Evolutionary conservation across 1,140 invertebrate genomes (phyloP), one percentile per base, ranked within the genome.

Genomic region (Macrobrachium nipponense): DNA sequence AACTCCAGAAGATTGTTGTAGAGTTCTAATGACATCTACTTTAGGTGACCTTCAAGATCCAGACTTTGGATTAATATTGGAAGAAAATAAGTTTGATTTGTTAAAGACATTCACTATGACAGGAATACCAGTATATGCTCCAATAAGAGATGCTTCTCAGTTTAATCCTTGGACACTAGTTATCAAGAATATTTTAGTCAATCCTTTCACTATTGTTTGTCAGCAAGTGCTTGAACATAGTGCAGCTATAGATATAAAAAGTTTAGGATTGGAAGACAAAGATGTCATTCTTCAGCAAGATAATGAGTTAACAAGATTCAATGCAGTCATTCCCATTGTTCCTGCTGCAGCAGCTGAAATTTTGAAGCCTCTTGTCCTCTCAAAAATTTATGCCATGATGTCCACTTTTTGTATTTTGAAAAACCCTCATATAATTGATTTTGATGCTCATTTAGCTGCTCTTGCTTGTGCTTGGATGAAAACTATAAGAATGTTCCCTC

Each of bases 361-460:
- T 27, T 61, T 88, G 60, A 79, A 84, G 27, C 85, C 77, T 43
- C 72, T 88, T 6, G 82, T 88, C 17, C 72, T 68, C 8, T 80
- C 84, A 18, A 88, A 87, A 68, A 59, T 87, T 2, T 88, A 87
- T 87, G 70, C 84, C 58, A 80, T 88, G 62, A 36, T 83, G 20
- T 59, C 88, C n/a, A 88, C 88, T 44, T 88, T 88, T 78, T 87
- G 88, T 66, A 80, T 88, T 17, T 73, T 88, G 59, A 88, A 88
- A 77, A 87, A 88, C 51, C 85, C 88, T n/a, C 88, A 87, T 23
- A 87, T 88, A 17, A 80, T 88, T 80, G 88, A 88, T 66, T 68
- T 85, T 51, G 61, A 82, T 76, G 85, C 85, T 27, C 88, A 88
- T 59, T 73, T 88, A 43, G 88, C 88, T 51, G 81, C 84, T 43